Evolutionary conservation across 2,888 invertebrate species (phyloP).

Genomic region (Trissonchulus latispiculum): DNA sequence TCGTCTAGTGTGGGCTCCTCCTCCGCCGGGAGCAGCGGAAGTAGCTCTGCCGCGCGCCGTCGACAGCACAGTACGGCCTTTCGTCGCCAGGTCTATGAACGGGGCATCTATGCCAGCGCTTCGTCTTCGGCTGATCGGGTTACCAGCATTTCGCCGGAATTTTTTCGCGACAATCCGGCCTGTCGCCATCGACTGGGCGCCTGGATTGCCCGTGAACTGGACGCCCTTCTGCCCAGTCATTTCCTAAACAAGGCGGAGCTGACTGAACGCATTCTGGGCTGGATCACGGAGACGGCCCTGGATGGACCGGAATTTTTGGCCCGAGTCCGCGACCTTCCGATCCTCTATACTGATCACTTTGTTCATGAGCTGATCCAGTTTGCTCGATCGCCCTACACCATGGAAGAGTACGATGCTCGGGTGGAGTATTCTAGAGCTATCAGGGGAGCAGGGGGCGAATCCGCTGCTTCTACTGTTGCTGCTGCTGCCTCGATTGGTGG

Average conservation of each 20-base stretch:
- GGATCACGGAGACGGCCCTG: background rate
- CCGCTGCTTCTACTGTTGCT: too few relatives aligned
- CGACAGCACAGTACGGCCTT: background rate
- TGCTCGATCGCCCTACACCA: conserved; percentile 72
- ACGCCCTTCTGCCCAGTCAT: conserved; percentile 55
- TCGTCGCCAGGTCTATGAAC: background rate
- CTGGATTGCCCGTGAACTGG: conserved; percentile 76
- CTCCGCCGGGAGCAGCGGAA: too few relatives aligned
- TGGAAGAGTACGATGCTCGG: conserved; percentile 56
- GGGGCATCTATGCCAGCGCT: background rate
- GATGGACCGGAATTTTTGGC: background rate
- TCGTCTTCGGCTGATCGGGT: background rate
- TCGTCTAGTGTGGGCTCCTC: too few relatives aligned
- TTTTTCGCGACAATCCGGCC: conserved; percentile 56
- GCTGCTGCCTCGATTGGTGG: too few relatives aligned
- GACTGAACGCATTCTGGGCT: background rate
- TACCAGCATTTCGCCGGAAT: conserved; percentile 60
- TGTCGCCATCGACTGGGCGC: conserved; percentile 70
- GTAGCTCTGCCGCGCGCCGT: too few relatives aligned
- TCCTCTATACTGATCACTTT: conserved; percentile 57
- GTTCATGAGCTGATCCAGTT: conserved; percentile 76
- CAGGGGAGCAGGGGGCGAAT: too few relatives aligned
- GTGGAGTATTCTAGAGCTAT: too few relatives aligned
- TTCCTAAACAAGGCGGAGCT: background rate
- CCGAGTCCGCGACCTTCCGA: background rate